Conservation (phyloP, 2,888 invertebrate species). For the Polyommatus iphigenia region DNA sequence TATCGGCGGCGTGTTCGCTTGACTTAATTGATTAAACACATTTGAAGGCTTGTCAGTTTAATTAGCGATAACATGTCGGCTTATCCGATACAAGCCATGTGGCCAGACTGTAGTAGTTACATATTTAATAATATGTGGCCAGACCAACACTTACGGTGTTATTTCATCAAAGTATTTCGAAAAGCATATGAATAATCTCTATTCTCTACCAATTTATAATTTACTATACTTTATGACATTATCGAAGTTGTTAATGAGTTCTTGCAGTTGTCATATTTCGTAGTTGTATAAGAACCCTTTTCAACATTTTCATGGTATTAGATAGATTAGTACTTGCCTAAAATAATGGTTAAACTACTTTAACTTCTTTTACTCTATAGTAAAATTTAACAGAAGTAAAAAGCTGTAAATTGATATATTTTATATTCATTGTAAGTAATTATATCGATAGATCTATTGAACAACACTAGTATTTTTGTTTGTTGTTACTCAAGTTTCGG, state of each 20-base stretch:
- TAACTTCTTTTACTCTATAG: too few species aligned
- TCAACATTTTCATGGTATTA: too few species aligned
- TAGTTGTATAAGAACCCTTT: too few species aligned
- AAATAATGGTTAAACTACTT: too few species aligned
- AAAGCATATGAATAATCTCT: not conserved
- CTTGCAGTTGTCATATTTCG: too few species aligned
- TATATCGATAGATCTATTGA: not conserved
- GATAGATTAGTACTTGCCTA: too few species aligned
- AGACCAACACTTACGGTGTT: not conserved
- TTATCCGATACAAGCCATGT: conserved; percentile 24
- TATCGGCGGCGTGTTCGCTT: not conserved
- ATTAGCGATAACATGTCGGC: conserved; percentile 34
- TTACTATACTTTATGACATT: too few species aligned
- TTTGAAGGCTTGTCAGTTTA: conserved; percentile 41
- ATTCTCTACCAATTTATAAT: too few species aligned
- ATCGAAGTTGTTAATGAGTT: too few species aligned
- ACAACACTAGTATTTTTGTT: conserved; percentile 17
- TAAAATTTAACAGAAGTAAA: too few species aligned
- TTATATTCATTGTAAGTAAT: too few species aligned
- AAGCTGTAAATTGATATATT: not conserved
- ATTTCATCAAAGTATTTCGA: not conserved
- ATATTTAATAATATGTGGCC: not conserved
- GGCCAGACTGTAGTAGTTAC: not conserved
- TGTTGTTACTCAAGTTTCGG: conserved; percentile 13
- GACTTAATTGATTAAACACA: conserved; percentile 13